Evolutionary conservation across 2,797 vertebrate genomes (phyloP).

Genomic region (Denticeps clupeoides): DNA sequence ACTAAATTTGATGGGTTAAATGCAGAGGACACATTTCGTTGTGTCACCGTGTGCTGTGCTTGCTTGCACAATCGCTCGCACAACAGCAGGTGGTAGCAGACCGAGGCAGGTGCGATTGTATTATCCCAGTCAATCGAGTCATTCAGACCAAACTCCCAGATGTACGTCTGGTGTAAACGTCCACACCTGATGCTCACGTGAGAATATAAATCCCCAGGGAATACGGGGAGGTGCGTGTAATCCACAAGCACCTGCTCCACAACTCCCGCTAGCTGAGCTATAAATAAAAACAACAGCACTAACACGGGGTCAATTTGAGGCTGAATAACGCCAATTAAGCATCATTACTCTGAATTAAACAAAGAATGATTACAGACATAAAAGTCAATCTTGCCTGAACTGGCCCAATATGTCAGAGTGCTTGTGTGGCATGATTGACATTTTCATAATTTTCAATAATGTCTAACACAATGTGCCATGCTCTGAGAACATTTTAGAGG

Average conservation of each 20-base stretch:
- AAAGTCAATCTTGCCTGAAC: too few species aligned
- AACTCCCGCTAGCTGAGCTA: too few species aligned
- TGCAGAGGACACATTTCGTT: too few species aligned
- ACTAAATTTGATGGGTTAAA: too few species aligned
- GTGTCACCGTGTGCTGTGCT: too few species aligned
- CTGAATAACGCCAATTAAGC: constrained; percentile 23
- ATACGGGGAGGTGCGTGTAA: neutral
- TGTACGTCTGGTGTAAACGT: too few species aligned
- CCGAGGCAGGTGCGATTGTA: too few species aligned
- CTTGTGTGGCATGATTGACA: constrained; percentile 24
- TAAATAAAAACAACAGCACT: too few species aligned
- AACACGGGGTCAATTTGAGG: constrained; percentile 1
- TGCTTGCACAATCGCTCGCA: too few species aligned
- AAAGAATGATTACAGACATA: constrained; percentile 24
- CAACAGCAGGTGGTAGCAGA: too few species aligned
- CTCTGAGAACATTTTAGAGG: constrained; percentile 7
- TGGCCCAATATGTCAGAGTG: constrained; percentile 20
- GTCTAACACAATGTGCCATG: constrained; percentile 21
- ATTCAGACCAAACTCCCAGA: too few species aligned
- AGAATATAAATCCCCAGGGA: neutral
- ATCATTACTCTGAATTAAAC: constrained; percentile 16
- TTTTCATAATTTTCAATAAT: constrained; percentile 28
- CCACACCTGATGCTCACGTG: neutral
- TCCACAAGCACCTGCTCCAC: constrained; percentile 2
- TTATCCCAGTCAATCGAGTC: too few species aligned